These are phyloP conservation scores for Schizopygopsis pylzovi DNA, from an alignment of 2,797 vertebrate species.

Conservation along the genomic window DNA sequence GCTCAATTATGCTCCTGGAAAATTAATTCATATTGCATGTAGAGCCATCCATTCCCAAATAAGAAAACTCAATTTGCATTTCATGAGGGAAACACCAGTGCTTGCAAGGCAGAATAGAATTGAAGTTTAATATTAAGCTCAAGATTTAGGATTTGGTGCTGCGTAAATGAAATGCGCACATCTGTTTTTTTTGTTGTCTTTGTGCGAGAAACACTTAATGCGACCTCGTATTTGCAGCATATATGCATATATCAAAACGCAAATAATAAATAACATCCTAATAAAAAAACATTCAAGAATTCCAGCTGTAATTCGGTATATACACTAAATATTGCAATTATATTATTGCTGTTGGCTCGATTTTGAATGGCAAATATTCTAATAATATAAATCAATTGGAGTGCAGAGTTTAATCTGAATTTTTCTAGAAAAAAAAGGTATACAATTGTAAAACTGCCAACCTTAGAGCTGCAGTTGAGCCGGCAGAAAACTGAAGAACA, in stretches of 20 bases:
- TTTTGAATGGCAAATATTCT: not conserved
- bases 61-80: conserved; percentile 44
- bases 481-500: conserved; percentile 15
- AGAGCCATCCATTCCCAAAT: conserved; percentile 25
- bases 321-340: not conserved
- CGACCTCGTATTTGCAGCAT: not conserved
- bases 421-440: not conserved
- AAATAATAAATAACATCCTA: not conserved
- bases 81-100: conserved; percentile 33
- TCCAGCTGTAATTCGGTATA: not conserved
- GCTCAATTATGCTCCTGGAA: conserved; percentile 38
- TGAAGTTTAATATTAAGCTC: conserved; percentile 3
- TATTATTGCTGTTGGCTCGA: not conserved
- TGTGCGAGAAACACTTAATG: not conserved
- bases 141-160: conserved; percentile 12
- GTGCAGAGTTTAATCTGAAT: not conserved
- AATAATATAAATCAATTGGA: not conserved
- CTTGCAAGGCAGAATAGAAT: not conserved
- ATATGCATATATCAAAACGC: not conserved
- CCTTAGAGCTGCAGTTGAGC: conserved; percentile 12
- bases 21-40: conserved; percentile 44
- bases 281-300: not conserved
- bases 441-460: not conserved
- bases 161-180: not conserved
- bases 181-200: not conserved